Evolutionary conservation across 2,888 invertebrate species (phyloP).

Genomic region (Clostera curtula): DNA sequence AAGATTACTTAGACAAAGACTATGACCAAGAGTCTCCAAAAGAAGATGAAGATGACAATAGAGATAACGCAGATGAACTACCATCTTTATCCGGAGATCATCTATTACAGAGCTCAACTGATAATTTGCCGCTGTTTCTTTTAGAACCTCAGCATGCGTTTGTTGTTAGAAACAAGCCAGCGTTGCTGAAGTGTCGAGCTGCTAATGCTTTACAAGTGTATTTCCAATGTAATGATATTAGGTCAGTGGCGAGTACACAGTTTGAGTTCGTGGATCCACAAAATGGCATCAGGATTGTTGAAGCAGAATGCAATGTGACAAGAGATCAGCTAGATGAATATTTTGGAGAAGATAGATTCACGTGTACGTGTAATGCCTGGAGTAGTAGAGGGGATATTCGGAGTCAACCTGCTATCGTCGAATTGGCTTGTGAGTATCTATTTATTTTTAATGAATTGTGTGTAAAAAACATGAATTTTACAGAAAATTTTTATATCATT

Average conservation of each 20-base stretch:
- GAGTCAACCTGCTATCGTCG: constrained; percentile 91
- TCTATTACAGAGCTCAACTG: constrained; percentile 73
- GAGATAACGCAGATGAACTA: constrained; percentile 67
- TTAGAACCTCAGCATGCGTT: constrained; percentile 91
- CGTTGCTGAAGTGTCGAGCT: constrained; percentile 90
- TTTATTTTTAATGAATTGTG: constrained; percentile 5
- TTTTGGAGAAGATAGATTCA: constrained; percentile 91
- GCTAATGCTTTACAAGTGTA: constrained; percentile 91
- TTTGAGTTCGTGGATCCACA: constrained; percentile 93
- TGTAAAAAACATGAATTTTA: too few species aligned
- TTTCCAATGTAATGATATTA: constrained; percentile 92
- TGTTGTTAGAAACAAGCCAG: constrained; percentile 93
- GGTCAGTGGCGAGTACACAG: constrained; percentile 79
- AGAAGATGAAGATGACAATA: constrained; percentile 62
- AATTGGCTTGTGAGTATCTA: constrained; percentile 93
- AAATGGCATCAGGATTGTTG: constrained; percentile 89
- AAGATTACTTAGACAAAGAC: constrained; percentile 66
- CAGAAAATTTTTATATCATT: too few species aligned
- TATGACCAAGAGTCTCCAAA: constrained; percentile 63
- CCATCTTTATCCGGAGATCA: constrained; percentile 65
- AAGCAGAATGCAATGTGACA: constrained; percentile 90
- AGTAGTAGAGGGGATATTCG: constrained; percentile 89
- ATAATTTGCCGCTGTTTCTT: constrained; percentile 88
- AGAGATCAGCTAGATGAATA: constrained; percentile 95
- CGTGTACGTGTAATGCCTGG: constrained; percentile 96